Percentiles rank a stretch among this genome's conserved stretches.
Conservation (phyloP, 2,113 vertebrate species). For the Anhinga anhinga region DNA sequence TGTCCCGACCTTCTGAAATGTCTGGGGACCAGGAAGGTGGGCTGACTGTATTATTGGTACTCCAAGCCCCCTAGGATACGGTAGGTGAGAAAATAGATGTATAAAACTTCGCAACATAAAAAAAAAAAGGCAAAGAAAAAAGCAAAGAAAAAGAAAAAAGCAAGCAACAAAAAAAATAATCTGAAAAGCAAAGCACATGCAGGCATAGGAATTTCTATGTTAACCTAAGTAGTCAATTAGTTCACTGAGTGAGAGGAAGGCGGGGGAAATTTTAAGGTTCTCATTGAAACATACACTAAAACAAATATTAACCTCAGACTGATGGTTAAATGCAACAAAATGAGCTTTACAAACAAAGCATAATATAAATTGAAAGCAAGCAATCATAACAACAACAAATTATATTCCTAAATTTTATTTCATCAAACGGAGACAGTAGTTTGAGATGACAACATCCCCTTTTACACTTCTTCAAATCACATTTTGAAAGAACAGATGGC, state of each 20-base stretch:
- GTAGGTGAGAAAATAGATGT: constrained; percentile 88
- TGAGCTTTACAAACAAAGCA: neutral
- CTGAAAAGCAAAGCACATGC: constrained; percentile 77
- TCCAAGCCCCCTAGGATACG: constrained; percentile 92
- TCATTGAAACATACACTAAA: neutral
- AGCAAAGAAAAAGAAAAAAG: constrained; percentile 68
- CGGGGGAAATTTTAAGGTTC: constrained; percentile 28
- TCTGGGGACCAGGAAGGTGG: constrained; percentile 95
- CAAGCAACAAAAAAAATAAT: constrained; percentile 82
- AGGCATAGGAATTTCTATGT: constrained; percentile 64
- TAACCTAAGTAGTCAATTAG: constrained; percentile 60
- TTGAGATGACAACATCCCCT: neutral
- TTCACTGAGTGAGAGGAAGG: constrained; percentile 29
- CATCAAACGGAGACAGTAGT: neutral
- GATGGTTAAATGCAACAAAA: neutral
- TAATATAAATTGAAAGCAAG: constrained; percentile 13
- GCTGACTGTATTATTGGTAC: constrained; percentile 88
- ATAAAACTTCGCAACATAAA: constrained; percentile 90
- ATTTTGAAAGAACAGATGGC: neutral
- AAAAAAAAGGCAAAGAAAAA: constrained; percentile 52
- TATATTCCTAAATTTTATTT: neutral
- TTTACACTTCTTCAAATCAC: neutral
- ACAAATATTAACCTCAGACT: neutral
- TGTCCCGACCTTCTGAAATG: constrained; percentile 89
- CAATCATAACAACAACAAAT: neutral